Conservation (phyloP, 2,797 vertebrate genomes). For the Gobionotothen gibberifrons region DNA sequence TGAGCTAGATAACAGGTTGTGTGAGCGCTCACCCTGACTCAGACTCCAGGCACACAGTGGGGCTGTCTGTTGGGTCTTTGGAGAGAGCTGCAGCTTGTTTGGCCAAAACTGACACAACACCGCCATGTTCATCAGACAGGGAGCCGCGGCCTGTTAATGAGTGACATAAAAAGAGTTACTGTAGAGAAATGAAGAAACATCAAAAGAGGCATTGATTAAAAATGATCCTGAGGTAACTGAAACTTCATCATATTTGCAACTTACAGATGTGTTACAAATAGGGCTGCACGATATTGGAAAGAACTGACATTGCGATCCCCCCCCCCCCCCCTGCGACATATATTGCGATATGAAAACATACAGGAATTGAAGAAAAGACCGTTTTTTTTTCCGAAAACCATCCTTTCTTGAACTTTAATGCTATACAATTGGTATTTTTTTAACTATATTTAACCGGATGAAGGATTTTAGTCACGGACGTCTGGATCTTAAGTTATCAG, state of each 20-base stretch:
- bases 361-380: too few species aligned
- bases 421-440: too few species aligned
- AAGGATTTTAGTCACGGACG: too few species aligned
- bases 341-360: too few species aligned
- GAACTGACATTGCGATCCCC: too few species aligned
- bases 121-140: constrained; percentile 94
- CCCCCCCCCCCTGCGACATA: too few species aligned
- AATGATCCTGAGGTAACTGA: background rate
- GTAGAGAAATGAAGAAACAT: background rate
- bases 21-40: constrained; percentile 89
- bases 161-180: background rate
- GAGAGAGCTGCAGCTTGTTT: constrained; percentile 92
- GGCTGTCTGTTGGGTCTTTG: constrained; percentile 91
- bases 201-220: background rate
- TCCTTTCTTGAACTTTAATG: too few species aligned
- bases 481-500: too few species aligned
- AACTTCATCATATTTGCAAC: background rate
- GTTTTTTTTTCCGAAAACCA: too few species aligned
- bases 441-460: too few species aligned
- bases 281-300: too few species aligned
- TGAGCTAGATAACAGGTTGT: background rate
- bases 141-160: constrained; percentile 89
- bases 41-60: constrained; percentile 95
- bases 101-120: constrained; percentile 93
- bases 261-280: background rate